Percentiles rank a stretch among this genome's conserved stretches.
Conservation (phyloP, 2,888 invertebrate genomes). For the Netelia virgata region DNA sequence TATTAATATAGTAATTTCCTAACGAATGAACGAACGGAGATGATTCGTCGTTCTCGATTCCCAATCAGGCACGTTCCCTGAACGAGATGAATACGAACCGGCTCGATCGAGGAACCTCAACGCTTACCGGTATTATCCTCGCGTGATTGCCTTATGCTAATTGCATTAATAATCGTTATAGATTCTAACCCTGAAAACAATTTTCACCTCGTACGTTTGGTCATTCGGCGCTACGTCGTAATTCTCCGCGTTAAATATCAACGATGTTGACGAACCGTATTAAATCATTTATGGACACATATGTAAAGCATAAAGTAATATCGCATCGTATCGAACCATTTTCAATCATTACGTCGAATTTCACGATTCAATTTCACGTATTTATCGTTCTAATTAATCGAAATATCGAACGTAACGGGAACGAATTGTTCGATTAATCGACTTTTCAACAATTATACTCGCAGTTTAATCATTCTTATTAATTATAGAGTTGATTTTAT, state of each 20-base stretch:
- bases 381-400: no score
- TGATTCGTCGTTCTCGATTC: constrained; percentile 15
- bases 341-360: neutral
- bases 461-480: no score
- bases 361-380: no score
- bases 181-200: neutral
- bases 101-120: neutral
- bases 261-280: neutral
- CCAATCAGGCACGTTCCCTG: constrained; percentile 9
- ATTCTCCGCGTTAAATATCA: neutral
- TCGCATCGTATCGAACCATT: neutral
- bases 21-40: neutral
- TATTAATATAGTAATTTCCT: constrained; percentile 3
- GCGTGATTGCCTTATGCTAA: neutral
- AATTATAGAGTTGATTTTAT: no score
- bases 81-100: neutral
- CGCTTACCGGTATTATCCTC: neutral
- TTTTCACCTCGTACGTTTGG: neutral
- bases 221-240: neutral
- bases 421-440: no score
- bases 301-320: neutral
- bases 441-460: no score
- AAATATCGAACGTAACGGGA: no score
- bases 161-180: neutral
- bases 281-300: neutral